Evolutionary conservation across 2,113 vertebrate genomes (phyloP), one percentile per base, ranked within the genome.

Genomic region (Hystrix cristata): DNA sequence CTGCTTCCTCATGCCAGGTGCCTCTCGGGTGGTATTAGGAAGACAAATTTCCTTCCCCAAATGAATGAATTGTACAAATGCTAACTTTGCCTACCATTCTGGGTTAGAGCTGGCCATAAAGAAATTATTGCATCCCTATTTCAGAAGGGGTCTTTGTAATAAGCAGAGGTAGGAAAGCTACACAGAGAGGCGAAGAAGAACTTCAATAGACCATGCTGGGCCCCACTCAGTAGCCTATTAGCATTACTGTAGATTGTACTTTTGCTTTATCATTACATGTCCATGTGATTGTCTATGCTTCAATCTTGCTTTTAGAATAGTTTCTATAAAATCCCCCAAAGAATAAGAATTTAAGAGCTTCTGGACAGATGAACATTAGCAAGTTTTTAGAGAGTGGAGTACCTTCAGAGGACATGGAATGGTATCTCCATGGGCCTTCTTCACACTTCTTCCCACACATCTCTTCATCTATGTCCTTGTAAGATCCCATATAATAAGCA

Each of bases 1-100:
- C 51, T 65, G 59, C 25, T 60, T 18, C 51, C 88, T 93, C 84
- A 96, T 94, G 29, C 64, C 92, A 97, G 97, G 60, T 48, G 23
- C 51, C 80, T 93, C 82, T 53, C 90, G 94, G 43, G 76, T 48
- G 46, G 29, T 85, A 19, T 95, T 87, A 72, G 57, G 55, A 95
- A 83, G 9, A 64, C 38, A 84, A 46, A 25, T 60, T 43, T 12
- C 60, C 8, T 11, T 64, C 16, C 10, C 9, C 15, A 19, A 64
- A 67, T 34, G 13, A 7, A 10, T 29, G 8, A 48, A 64, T 64
- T 0, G 48, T 65, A 19, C 27, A 62, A 62, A 62, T 25, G 38
- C 80, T 19, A 46, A 46, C 43, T 12, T 43, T 38, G 14, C 53
- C 11, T 11, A 21, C 9, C 76, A n/a, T 80, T 57, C 51, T n/a